Percentiles rank a stretch among this genome's conserved stretches.
phyloP scores from a whole-genome alignment of 2,888 invertebrate genomes.

The Aphodius sticticus region DNA sequence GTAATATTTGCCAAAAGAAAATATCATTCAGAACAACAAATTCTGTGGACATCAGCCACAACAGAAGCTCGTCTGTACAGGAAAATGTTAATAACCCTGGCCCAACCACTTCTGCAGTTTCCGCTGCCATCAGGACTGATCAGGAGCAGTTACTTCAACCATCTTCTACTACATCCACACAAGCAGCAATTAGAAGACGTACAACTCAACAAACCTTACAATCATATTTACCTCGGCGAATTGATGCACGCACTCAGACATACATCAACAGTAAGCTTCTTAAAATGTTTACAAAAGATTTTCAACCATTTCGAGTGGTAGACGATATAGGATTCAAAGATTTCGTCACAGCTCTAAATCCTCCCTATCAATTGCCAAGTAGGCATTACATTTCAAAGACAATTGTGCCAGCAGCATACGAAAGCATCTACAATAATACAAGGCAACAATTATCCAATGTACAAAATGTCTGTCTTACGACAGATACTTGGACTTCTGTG shows the following conservation, averaged over 20 bases:
- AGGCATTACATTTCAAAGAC: neutral
- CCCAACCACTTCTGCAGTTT: neutral
- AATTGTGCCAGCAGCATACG: neutral
- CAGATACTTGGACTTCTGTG: constrained; percentile 50
- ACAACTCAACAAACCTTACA: constrained; percentile 4
- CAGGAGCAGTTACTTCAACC: neutral
- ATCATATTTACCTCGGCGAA: neutral
- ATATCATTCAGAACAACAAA: neutral
- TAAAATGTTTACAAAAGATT: neutral
- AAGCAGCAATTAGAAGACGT: neutral
- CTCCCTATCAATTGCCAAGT: neutral
- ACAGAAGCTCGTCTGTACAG: neutral
- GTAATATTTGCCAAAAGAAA: neutral
- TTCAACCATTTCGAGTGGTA: neutral
- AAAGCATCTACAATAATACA: neutral
- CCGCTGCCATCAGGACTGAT: neutral
- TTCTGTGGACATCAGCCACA: neutral
- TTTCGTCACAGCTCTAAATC: neutral
- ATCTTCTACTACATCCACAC: neutral
- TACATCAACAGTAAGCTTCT: neutral
- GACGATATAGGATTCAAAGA: neutral
- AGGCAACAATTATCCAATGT: neutral
- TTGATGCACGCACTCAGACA: constrained; percentile 4
- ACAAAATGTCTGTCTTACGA: constrained; percentile 38
- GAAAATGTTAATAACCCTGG: neutral